Evolutionary conservation across 1,140 invertebrate species (phyloP).

Genomic region (Alviniconcha marisindica): DNA sequence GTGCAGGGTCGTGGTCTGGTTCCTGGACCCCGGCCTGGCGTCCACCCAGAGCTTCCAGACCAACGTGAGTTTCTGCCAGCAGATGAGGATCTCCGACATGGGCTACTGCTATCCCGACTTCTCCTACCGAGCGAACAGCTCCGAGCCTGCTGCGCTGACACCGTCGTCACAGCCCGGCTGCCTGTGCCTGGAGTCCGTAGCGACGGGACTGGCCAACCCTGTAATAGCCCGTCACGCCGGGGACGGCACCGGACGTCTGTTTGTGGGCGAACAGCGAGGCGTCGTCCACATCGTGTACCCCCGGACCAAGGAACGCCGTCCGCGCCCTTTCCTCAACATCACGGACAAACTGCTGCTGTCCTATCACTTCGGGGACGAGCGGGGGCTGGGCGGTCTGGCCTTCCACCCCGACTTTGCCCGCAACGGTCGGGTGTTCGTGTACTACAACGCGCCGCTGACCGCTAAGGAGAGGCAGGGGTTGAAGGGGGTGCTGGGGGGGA

Average conservation of each 20-base stretch:
- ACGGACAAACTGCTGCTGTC: conserved; percentile 29
- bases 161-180: conserved; percentile 42
- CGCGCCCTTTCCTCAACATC: conserved; percentile 40
- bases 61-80: conserved; percentile 56
- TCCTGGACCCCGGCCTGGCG: conserved; percentile 49
- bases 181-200: conserved; percentile 66
- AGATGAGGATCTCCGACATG: conserved; percentile 52
- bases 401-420: conserved; percentile 68
- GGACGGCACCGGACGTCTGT: conserved; percentile 63
- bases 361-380: conserved; percentile 61
- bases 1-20: conserved; percentile 53
- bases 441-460: conserved; percentile 59
- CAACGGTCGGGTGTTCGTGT: conserved; percentile 69
- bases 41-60: not conserved
- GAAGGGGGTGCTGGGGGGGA: not conserved
- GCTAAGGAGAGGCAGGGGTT: not conserved
- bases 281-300: not conserved
- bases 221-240: conserved; percentile 63
- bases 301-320: not conserved
- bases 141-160: not conserved
- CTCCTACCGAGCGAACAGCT: not conserved
- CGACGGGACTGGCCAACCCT: conserved; percentile 60
- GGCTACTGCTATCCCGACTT: conserved; percentile 72
- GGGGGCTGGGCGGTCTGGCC: conserved; percentile 68
- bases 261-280: conserved; percentile 67